Base-by-base conservation (phyloP, 2,797 vertebrate species). In the Menidia menidia region DNA sequence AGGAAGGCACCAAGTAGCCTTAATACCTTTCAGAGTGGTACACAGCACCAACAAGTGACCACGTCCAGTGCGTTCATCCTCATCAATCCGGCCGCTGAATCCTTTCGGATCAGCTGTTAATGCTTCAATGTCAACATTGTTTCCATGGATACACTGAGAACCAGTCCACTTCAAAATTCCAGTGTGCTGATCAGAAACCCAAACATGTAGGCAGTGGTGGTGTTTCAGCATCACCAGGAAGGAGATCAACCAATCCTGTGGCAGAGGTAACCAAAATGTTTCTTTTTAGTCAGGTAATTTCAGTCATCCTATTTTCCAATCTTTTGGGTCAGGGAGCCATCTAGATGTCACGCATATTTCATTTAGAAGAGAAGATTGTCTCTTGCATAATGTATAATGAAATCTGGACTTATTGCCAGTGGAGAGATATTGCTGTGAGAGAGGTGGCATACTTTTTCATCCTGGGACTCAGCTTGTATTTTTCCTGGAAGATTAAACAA, bases 301-400 rank as follows among this genome's bases (percentile, higher is more conserved):
- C 43, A 78, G 48, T 62, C 58, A 54, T 75, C 62, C 80, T 44
- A 50, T 70, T 79, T 72, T 56, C 69, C 70, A 68, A 72, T 80
- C 65, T 71, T 14, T 30, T 11, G 57, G 79, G 81, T 86, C 87
- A 86, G 65, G 73, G 74, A 77, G 75, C 67, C 70, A 73, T 77
- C 58, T 11, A 67, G 77, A 84, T 82, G 83, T 63, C 77, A 59
- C 72, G 67, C 71, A 81, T 83, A 81, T 92, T 89, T 89, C 83
- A 87, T 89, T 84, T 78, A 75, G 61, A 76, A 75, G 53, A 35
- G 70, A 81, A 89, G 83, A 92, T 92, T 89, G 85, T 79, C 79
- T 85, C 81, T 78, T 92, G 87, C 84, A 90, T 90, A 88, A 91
- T 91, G 87, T 71, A 91, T 88, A 85, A 88, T 87, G 82, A 86